Conservation (phyloP, 2,888 invertebrate species). For the Linhomoeus sp. region DNA sequence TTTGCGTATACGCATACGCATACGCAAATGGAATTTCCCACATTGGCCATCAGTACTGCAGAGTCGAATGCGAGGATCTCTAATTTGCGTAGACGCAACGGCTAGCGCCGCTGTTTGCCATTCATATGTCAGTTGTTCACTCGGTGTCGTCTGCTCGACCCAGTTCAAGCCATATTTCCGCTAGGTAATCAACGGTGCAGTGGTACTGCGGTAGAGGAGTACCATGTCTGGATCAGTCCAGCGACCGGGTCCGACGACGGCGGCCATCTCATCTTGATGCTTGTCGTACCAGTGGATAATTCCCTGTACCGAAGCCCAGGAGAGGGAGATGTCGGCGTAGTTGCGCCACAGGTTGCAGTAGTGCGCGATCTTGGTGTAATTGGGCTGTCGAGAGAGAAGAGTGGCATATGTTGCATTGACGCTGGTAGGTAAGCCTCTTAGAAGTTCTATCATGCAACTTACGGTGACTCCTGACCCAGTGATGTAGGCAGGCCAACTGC, state of each 20-base stretch:
- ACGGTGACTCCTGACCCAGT: too few species aligned
- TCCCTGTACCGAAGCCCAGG: constrained; percentile 28
- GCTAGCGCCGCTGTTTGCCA: too few species aligned
- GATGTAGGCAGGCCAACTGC: constrained; percentile 87
- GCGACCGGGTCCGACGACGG: constrained; percentile 32
- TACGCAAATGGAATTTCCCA: too few species aligned
- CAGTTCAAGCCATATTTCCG: not conserved
- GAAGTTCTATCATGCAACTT: too few species aligned
- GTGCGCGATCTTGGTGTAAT: constrained; percentile 29
- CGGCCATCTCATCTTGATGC: constrained; percentile 29
- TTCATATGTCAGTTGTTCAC: too few species aligned
- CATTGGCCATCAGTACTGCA: not conserved
- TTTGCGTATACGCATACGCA: too few species aligned
- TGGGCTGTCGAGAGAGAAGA: constrained; percentile 10
- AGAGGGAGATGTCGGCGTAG: constrained; percentile 32
- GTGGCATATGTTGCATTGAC: too few species aligned
- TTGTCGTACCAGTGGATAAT: constrained; percentile 32
- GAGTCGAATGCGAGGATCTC: not conserved
- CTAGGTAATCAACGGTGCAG: too few species aligned
- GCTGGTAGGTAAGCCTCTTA: too few species aligned
- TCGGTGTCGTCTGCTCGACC: not conserved
- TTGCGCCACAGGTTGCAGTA: constrained; percentile 35
- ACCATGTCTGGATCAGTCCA: constrained; percentile 37
- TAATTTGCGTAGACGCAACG: not conserved
- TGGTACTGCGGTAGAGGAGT: too few species aligned